Percentiles rank a stretch among this genome's conserved stretches.
Evolutionary conservation across 2,113 vertebrate species (phyloP).

Genomic region (Corythaeola cristata): DNA sequence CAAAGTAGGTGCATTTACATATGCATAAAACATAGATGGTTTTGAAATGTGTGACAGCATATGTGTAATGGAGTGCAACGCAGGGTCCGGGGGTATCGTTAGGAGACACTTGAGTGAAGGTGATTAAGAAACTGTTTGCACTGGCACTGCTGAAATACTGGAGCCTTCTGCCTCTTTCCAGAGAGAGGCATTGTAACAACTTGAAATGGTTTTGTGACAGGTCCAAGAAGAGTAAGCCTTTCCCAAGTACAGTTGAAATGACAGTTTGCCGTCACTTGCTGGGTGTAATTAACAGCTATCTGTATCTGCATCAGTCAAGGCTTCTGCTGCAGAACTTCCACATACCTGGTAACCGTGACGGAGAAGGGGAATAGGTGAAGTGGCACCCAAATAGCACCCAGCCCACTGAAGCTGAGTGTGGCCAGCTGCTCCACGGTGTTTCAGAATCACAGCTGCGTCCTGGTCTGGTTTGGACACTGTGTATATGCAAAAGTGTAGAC

Average conservation of each 20-base stretch:
- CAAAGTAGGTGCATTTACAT: not conserved
- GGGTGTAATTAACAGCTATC: not conserved
- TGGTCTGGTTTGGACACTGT: not conserved
- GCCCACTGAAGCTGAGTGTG: not conserved
- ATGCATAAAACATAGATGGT: not conserved
- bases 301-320: not conserved
- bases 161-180: not conserved
- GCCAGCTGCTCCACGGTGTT: not conserved
- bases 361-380: not conserved
- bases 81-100: not conserved
- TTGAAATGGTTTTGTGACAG: not conserved
- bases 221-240: constrained; percentile 37
- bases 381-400: not conserved
- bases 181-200: not conserved
- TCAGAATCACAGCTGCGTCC: not conserved
- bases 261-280: not conserved
- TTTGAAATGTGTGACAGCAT: not conserved
- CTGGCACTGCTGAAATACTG: not conserved
- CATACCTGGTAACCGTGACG: not conserved
- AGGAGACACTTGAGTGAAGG: not conserved
- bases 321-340: not conserved
- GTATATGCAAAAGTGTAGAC: not conserved
- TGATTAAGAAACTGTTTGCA: constrained; percentile 14
- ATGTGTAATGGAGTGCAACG: not conserved
- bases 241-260: not conserved